phyloP scores from a whole-genome alignment of 2,113 vertebrate species.

The Rhabdornis inornatus region DNA sequence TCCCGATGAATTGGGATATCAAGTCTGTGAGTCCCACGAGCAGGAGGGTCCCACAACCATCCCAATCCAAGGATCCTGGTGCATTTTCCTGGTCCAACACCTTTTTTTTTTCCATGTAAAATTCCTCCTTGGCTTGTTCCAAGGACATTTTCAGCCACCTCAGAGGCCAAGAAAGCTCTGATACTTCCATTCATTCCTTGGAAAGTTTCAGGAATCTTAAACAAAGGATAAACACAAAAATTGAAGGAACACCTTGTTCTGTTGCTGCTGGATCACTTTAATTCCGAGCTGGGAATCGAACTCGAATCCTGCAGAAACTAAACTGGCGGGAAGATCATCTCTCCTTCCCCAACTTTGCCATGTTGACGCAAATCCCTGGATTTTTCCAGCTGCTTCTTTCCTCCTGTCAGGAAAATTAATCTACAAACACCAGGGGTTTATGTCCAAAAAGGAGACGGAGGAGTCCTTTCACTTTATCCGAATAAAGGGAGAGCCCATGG shows the following conservation, averaged over 20 bases:
- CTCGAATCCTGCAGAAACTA: no score
- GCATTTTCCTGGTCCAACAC: accelerated
- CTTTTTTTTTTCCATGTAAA: not conserved
- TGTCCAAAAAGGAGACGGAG: no score
- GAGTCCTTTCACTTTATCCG: no score
- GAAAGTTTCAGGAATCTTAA: not conserved
- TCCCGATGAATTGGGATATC: not conserved
- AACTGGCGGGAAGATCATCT: not conserved
- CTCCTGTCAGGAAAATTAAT: no score
- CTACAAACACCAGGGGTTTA: no score
- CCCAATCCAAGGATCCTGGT: not conserved
- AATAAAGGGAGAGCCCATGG: no score
- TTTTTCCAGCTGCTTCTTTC: not conserved
- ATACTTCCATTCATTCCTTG: not conserved
- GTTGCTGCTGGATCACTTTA: not conserved
- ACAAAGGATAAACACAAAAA: not conserved
- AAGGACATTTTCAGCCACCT: not conserved
- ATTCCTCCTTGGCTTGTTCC: not conserved
- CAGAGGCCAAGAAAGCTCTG: not conserved
- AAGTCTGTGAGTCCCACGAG: not conserved
- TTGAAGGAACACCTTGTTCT: not conserved
- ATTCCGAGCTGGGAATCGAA: not conserved
- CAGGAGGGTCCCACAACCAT: not conserved
- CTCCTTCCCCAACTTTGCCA: not conserved
- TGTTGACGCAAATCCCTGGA: not conserved